These are phyloP conservation scores for Zapus hudsonius DNA, from an alignment of 2,113 vertebrate genomes.

Conservation along the genomic window DNA sequence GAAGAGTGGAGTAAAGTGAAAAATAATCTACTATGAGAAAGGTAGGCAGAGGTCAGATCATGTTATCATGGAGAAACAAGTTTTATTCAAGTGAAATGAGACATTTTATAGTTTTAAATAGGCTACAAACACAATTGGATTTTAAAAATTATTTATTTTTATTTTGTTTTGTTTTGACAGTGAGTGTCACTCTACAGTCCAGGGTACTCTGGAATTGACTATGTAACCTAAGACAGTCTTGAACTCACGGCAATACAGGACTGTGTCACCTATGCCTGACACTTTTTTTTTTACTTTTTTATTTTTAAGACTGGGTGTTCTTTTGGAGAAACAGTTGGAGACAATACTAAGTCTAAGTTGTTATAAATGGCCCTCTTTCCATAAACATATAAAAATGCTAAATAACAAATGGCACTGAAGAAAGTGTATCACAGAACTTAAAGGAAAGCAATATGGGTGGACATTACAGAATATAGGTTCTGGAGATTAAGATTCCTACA, in stretches of 20 bases:
- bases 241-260: background rate
- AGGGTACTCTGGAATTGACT: background rate
- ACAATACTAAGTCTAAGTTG: background rate
- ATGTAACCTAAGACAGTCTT: background rate
- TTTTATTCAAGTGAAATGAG: background rate
- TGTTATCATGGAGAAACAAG: background rate
- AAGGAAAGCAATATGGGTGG: background rate
- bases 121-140: background rate
- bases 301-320: conserved; percentile 1
- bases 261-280: too few relatives aligned
- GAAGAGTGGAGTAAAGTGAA: background rate
- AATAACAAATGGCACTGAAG: background rate
- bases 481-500: background rate
- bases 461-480: background rate
- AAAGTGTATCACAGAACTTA: background rate
- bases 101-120: conserved; percentile 11
- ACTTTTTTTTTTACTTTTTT: background rate
- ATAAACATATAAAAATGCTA: conserved; percentile 52
- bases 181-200: background rate
- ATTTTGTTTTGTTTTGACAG: background rate
- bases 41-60: background rate
- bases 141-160: background rate
- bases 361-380: background rate
- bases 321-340: conserved; percentile 28
- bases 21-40: background rate